Conservation (phyloP, 2,113 vertebrate species). For the Malurus alboscapulatus region DNA sequence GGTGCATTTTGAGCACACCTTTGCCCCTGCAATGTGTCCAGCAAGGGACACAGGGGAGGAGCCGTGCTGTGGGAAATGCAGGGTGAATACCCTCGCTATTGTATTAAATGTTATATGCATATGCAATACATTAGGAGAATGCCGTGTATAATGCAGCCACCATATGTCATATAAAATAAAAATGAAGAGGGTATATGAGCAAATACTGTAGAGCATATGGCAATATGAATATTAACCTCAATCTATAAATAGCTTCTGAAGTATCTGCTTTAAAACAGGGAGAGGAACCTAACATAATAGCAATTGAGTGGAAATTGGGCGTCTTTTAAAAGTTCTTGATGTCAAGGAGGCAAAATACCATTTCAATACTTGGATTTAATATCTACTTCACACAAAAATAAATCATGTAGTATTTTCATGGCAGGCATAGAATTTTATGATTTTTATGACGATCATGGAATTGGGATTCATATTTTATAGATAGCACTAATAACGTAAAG, state of each 20-base stretch:
- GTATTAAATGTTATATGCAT: background rate
- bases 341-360: slow-evolving; percentile 62
- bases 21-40: background rate
- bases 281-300: slow-evolving; percentile 61
- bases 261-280: slow-evolving; percentile 61
- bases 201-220: slow-evolving; percentile 54
- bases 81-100: background rate
- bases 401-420: slow-evolving; percentile 78
- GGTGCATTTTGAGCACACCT: background rate
- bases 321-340: slow-evolving; percentile 66
- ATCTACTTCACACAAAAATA: slow-evolving; percentile 72
- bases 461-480: slow-evolving; percentile 80
- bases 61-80: background rate
- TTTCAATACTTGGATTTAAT: slow-evolving; percentile 61
- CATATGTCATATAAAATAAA: slow-evolving; percentile 66
- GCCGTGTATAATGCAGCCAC: slow-evolving; percentile 2
- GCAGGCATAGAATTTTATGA: slow-evolving; percentile 79
- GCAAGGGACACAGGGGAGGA: background rate
- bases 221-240: slow-evolving; percentile 61
- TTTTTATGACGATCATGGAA: slow-evolving; percentile 78
- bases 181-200: slow-evolving; percentile 46
- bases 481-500: slow-evolving; percentile 71
- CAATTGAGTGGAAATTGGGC: slow-evolving; percentile 39
- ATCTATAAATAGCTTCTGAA: slow-evolving; percentile 58
- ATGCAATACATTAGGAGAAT: slow-evolving; percentile 44